A percentile compares a stretch with the other conserved stretches of the same genome.
Evolutionary conservation across 2,888 invertebrate species (phyloP).

Genomic region (Drosophila subsilvestris): DNA sequence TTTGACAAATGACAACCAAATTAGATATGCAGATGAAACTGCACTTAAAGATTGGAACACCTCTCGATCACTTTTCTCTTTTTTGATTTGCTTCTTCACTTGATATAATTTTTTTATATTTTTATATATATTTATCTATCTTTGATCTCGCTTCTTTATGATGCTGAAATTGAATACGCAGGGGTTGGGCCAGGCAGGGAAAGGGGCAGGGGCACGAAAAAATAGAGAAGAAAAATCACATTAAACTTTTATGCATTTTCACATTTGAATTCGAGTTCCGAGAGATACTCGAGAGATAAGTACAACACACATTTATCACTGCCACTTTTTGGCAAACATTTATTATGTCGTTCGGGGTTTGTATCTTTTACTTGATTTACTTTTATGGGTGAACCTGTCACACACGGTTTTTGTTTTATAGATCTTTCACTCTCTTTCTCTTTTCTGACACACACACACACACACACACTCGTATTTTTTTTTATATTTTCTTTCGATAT

Average conservation of each 20-base stretch:
- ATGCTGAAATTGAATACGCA: slow-evolving; percentile 74
- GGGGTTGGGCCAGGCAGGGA: background rate
- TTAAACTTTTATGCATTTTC: slow-evolving; percentile 26
- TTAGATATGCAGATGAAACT: slow-evolving; percentile 71
- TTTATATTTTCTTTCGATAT: slow-evolving; percentile 30
- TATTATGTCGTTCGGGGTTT: slow-evolving; percentile 21
- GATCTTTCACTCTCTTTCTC: slow-evolving; percentile 20
- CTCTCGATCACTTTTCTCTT: slow-evolving; percentile 69
- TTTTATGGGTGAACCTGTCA: slow-evolving; percentile 43
- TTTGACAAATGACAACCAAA: slow-evolving; percentile 80
- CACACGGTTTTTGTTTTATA: slow-evolving; percentile 37
- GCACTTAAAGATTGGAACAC: slow-evolving; percentile 70
- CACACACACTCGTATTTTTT: slow-evolving; percentile 42
- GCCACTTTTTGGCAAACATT: slow-evolving; percentile 49
- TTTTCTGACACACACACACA: slow-evolving; percentile 14
- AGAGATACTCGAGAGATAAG: background rate
- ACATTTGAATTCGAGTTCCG: background rate
- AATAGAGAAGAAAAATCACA: slow-evolving; percentile 20
- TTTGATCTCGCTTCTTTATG: slow-evolving; percentile 72
- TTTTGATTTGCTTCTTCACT: slow-evolving; percentile 75
- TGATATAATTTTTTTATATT: slow-evolving; percentile 53
- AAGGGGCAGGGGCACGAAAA: slow-evolving; percentile 26
- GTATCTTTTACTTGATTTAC: slow-evolving; percentile 32
- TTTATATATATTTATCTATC: slow-evolving; percentile 55
- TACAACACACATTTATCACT: slow-evolving; percentile 41